These are phyloP conservation scores for Allacma fusca DNA, from an alignment of 2,888 invertebrate genomes.

Conservation along the genomic window DNA sequence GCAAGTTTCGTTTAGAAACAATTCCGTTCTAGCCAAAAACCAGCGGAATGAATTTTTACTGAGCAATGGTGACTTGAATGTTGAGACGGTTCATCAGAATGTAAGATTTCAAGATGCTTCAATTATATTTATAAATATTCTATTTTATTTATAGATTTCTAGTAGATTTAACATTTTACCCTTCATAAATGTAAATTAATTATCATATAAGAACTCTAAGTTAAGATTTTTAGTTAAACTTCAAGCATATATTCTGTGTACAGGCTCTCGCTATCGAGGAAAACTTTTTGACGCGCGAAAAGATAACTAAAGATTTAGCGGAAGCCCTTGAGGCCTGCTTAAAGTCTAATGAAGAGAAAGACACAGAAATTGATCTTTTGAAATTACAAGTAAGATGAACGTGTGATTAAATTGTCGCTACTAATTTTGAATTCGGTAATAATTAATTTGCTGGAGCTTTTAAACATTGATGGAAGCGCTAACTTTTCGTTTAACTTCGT, in stretches of 20 bases:
- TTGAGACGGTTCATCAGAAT: slow-evolving; percentile 30
- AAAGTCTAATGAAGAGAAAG: slow-evolving; percentile 33
- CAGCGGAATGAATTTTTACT: slow-evolving; percentile 22
- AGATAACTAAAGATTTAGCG: slow-evolving; percentile 3
- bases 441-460: too few relatives aligned
- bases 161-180: too few relatives aligned
- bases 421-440: too few relatives aligned
- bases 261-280: slow-evolving; percentile 29
- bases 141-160: too few relatives aligned
- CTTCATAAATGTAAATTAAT: too few relatives aligned
- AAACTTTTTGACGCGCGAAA: slow-evolving; percentile 6
- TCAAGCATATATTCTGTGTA: not conserved
- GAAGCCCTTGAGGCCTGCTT: slow-evolving; percentile 19
- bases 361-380: slow-evolving; percentile 12
- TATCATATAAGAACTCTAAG: too few relatives aligned
- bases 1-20: slow-evolving; percentile 3
- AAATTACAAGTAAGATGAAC: slow-evolving; percentile 9
- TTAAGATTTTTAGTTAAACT: too few relatives aligned
- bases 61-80: slow-evolving; percentile 31
- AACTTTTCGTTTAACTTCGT: too few relatives aligned
- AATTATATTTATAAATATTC: too few relatives aligned
- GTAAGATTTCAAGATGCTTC: too few relatives aligned
- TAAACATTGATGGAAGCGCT: too few relatives aligned
- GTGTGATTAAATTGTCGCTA: too few relatives aligned
- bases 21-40: not conserved